phyloP scores from a whole-genome alignment of 2,888 invertebrate species.

The Gymnoscelis rufifasciata region DNA sequence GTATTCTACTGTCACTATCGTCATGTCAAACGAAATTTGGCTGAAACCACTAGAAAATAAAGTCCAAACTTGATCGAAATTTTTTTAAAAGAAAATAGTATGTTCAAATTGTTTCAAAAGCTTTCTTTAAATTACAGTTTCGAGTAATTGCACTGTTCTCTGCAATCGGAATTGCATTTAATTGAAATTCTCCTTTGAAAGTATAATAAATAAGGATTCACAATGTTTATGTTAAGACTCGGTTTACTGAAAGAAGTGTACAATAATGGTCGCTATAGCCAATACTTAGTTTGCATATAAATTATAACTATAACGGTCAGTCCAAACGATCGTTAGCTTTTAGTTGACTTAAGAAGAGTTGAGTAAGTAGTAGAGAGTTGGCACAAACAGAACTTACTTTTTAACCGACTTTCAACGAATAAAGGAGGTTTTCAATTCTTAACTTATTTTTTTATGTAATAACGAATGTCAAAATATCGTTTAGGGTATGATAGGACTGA shows the following conservation, averaged over 20 bases:
- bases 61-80: slow-evolving; percentile 3
- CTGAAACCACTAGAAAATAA: not conserved
- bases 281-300: too few relatives aligned
- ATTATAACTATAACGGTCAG: too few relatives aligned
- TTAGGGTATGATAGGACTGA: too few relatives aligned
- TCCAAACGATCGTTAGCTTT: too few relatives aligned
- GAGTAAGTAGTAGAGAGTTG: too few relatives aligned
- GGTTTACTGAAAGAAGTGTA: not conserved
- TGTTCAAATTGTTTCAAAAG: slow-evolving; percentile 23
- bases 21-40: slow-evolving; percentile 6
- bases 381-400: too few relatives aligned
- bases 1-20: slow-evolving; percentile 11
- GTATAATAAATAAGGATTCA: slow-evolving; percentile 20
- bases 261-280: not conserved
- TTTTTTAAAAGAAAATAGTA: slow-evolving; percentile 5
- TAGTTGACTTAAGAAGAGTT: too few relatives aligned
- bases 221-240: slow-evolving; percentile 6
- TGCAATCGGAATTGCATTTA: slow-evolving; percentile 25
- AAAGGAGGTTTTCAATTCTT: too few relatives aligned
- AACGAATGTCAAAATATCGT: too few relatives aligned
- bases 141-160: slow-evolving; percentile 27
- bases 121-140: slow-evolving; percentile 29
- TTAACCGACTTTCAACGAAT: too few relatives aligned
- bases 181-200: slow-evolving; percentile 26
- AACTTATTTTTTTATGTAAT: too few relatives aligned